Base-by-base conservation (phyloP, 2,888 invertebrate genomes). In the Gymnocheta viridis region DNA sequence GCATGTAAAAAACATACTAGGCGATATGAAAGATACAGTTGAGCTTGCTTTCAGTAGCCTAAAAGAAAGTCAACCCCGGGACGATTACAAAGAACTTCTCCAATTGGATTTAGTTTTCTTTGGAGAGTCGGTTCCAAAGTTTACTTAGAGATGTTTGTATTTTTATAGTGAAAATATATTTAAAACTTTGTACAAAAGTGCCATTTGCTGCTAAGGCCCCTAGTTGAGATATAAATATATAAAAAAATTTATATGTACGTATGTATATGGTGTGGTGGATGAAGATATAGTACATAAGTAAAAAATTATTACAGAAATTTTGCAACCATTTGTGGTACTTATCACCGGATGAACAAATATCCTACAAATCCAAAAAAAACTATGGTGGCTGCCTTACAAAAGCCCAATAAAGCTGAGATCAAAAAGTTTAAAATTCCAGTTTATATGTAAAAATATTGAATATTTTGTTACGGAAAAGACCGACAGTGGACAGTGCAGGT, bases 351-450 rank as follows among this genome's bases (percentile, higher is more conserved):
- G n/a, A n/a, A n/a, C n/a, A 51, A 51, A 51, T 51, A 24, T 51
- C 24, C 2, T 32, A 58, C 9, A 58, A 32, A 58, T 58, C 58
- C 58, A 58, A 58, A 58, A 58, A 58, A 17, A 32, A 7, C n/a
- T 58, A 58, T 58, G 58, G 58, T n/a, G 58, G 58, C 58, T 58
- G 58, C 32, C 32, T 58, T 32, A 58, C 32, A 58, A 29, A 58
- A 58, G 17, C 32, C 17, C n/a, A 58, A 32, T 35, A 32, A 58
- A 58, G 19, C 58, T 58, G 35, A 32, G 17, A 58, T 58, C 32
- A 58, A 58, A 58, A 58, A 58, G 58, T 32, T 58, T 29, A 58
- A 58, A 32, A 58, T 58, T 58, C 10, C 58, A n/a, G n/a, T n/a
- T n/a, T n/a, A 7, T 56, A 17, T 32, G 29, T 56, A 60, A 35